A percentile compares a stretch with the other conserved stretches of the same genome.
phyloP scores from a whole-genome alignment of 2,113 vertebrate genomes.

The Cromileptes altivelis region DNA sequence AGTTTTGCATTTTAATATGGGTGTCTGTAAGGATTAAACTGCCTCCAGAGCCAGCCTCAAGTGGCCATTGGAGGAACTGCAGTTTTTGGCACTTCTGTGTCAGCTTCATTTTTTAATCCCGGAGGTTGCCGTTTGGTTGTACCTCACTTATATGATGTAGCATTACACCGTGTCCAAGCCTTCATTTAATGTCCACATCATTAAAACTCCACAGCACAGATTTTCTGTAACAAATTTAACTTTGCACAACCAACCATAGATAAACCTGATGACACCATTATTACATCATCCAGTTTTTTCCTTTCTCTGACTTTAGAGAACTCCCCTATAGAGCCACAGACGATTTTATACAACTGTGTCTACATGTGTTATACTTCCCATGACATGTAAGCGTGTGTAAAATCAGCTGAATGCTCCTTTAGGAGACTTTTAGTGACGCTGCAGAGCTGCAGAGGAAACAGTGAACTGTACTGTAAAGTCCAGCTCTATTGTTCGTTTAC shows the following conservation, averaged over 20 bases:
- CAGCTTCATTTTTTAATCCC: too few species aligned
- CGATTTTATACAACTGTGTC: background rate
- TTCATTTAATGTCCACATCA: too few species aligned
- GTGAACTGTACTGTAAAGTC: background rate
- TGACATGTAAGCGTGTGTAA: background rate
- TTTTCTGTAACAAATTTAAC: background rate
- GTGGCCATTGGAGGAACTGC: too few species aligned
- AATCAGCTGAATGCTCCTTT: background rate
- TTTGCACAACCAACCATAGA: background rate
- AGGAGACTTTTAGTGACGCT: background rate
- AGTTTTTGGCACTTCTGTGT: too few species aligned
- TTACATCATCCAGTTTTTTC: too few species aligned
- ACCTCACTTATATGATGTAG: too few species aligned
- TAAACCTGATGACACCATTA: too few species aligned
- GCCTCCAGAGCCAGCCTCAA: too few species aligned
- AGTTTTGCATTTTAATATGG: too few species aligned
- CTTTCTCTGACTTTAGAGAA: background rate
- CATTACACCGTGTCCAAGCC: too few species aligned
- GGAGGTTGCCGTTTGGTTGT: too few species aligned
- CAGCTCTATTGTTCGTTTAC: background rate
- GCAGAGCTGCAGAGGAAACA: slow-evolving; percentile 16
- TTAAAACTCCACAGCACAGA: background rate
- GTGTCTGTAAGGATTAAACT: too few species aligned
- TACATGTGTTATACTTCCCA: background rate
- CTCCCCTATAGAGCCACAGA: background rate